A percentile compares a stretch with the other conserved stretches of the same genome.
These are phyloP conservation scores for Tichodroma muraria DNA, from an alignment of 2,113 vertebrate species.

Conservation along the genomic window DNA sequence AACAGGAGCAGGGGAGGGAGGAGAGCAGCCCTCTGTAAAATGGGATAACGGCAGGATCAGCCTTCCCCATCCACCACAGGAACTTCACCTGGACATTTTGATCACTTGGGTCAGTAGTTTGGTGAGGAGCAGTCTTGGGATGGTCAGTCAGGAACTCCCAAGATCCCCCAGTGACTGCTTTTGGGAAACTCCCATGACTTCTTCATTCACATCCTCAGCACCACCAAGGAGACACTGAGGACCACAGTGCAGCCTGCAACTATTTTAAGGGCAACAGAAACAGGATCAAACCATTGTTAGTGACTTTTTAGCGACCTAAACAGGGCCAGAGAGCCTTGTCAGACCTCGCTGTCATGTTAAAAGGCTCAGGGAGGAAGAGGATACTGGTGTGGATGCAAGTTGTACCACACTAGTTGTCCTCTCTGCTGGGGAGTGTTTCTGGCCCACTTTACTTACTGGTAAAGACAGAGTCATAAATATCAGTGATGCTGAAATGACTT, in stretches of 20 bases:
- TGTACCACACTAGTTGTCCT: background rate
- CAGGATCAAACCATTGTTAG: background rate
- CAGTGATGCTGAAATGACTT: background rate
- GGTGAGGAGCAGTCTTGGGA: background rate
- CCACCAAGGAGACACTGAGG: background rate
- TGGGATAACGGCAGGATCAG: background rate
- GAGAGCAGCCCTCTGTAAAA: background rate
- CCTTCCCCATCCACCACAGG: background rate
- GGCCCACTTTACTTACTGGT: background rate
- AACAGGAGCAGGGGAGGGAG: background rate
- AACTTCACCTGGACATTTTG: background rate
- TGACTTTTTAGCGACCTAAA: background rate
- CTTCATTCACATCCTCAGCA: background rate
- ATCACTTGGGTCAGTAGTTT: background rate
- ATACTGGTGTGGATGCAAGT: background rate
- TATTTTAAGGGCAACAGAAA: background rate
- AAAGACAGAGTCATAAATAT: background rate
- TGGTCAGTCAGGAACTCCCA: background rate
- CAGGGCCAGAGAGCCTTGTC: background rate
- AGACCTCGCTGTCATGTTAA: accelerated
- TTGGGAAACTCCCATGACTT: accelerated
- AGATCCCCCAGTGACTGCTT: background rate
- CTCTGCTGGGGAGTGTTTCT: background rate
- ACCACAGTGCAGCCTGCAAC: background rate
- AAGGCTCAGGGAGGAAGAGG: background rate